phyloP scores from a whole-genome alignment of 2,113 vertebrate species.

The Sus scrofa region DNA sequence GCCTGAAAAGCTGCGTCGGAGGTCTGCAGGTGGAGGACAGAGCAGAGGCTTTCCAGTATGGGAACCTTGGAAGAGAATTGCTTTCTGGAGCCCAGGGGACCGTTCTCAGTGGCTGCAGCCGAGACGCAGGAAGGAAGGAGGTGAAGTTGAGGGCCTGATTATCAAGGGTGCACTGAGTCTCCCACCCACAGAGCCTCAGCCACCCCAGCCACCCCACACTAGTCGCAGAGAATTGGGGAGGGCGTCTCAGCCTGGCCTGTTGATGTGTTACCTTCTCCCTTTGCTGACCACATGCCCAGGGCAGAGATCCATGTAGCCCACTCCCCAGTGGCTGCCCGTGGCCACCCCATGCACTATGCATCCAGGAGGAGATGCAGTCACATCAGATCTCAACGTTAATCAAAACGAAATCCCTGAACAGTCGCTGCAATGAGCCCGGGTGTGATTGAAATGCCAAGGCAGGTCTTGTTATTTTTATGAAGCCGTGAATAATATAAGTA shows the following conservation, averaged over 20 bases:
- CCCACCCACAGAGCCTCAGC: background rate
- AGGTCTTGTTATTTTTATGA: constrained; percentile 91
- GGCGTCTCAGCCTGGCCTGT: background rate
- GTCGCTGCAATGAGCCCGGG: constrained; percentile 85
- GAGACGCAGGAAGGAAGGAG: background rate
- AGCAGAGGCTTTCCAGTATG: background rate
- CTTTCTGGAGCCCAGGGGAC: background rate
- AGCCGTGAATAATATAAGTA: constrained; percentile 92
- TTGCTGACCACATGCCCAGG: background rate
- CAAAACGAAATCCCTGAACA: constrained; percentile 89
- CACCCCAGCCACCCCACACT: no score
- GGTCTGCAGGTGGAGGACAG: background rate
- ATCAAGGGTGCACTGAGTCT: background rate
- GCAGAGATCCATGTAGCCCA: background rate
- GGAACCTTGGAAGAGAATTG: background rate
- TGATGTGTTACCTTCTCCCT: background rate
- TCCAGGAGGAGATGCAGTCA: constrained; percentile 72
- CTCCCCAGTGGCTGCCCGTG: background rate
- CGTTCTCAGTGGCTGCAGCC: background rate
- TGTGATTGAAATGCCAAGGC: constrained; percentile 88
- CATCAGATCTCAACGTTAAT: constrained; percentile 86
- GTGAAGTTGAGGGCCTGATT: no score
- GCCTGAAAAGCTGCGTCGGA: background rate
- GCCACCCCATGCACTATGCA: constrained; percentile 67
- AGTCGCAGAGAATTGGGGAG: background rate